Evolutionary conservation across 2,888 invertebrate genomes (phyloP).

Genomic region (Netelia fuscicornis): DNA sequence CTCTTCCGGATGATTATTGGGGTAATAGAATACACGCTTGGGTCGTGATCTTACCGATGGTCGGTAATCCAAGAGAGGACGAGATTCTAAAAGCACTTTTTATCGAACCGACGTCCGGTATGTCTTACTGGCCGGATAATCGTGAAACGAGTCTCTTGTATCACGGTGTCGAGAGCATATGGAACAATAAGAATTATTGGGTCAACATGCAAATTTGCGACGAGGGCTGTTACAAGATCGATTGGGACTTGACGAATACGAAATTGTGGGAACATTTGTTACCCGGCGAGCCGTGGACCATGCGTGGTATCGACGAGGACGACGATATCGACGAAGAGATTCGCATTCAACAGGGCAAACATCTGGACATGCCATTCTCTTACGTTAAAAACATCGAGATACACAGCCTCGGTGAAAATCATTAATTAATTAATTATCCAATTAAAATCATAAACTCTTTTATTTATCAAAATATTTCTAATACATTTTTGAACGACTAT

Average conservation of each 20-base stretch:
- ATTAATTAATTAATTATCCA: not conserved
- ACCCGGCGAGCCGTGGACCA: slow-evolving; percentile 88
- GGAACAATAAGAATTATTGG: slow-evolving; percentile 95
- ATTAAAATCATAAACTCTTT: not conserved
- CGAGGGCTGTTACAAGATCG: slow-evolving; percentile 86
- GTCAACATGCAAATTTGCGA: slow-evolving; percentile 88
- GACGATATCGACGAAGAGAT: slow-evolving; percentile 87
- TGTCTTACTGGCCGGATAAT: slow-evolving; percentile 77
- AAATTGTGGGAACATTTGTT: slow-evolving; percentile 91
- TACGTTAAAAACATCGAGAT: slow-evolving; percentile 91
- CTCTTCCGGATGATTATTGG: slow-evolving; percentile 88
- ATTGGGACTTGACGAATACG: slow-evolving; percentile 88
- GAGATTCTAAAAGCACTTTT: slow-evolving; percentile 90
- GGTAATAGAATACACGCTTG: slow-evolving; percentile 93
- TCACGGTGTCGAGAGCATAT: slow-evolving; percentile 92
- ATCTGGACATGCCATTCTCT: slow-evolving; percentile 91
- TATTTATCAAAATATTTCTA: not conserved
- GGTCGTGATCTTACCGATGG: slow-evolving; percentile 90
- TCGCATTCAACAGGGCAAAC: slow-evolving; percentile 85
- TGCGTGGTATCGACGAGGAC: slow-evolving; percentile 83
- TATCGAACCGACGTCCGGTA: slow-evolving; percentile 94
- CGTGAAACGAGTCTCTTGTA: slow-evolving; percentile 88
- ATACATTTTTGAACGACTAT: not conserved
- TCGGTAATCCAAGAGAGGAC: slow-evolving; percentile 83
- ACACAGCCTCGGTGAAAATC: slow-evolving; percentile 85